Evolutionary conservation across 2,113 vertebrate species (phyloP).

Genomic region (Trematocara nigrifrons): DNA sequence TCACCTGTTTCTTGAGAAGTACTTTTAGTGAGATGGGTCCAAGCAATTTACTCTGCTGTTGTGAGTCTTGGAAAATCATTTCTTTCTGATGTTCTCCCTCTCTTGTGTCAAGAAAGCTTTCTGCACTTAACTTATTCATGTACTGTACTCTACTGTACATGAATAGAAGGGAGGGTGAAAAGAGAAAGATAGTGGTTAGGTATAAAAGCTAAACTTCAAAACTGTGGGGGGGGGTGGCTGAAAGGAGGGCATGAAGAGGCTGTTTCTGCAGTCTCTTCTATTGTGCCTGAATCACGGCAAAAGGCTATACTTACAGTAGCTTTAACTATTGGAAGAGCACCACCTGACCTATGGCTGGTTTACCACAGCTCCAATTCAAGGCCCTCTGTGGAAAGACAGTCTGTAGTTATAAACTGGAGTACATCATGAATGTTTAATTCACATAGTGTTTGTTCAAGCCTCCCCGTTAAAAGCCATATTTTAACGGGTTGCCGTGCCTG

Average conservation of each 20-base stretch:
- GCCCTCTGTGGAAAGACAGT: conserved; percentile 6
- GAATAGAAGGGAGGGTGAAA: conserved; percentile 47
- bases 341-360: conserved; percentile 26
- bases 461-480: not conserved
- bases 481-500: not conserved
- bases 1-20: conserved; percentile 57
- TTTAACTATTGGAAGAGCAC: not conserved
- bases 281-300: conserved; percentile 28
- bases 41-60: conserved; percentile 37
- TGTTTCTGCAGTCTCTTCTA: conserved; percentile 12
- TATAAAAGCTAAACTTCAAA: conserved; percentile 54
- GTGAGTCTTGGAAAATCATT: conserved; percentile 55
- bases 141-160: conserved; percentile 47
- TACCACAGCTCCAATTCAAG: conserved; percentile 3
- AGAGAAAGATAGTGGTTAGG: conserved; percentile 38
- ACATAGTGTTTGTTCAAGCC: not conserved
- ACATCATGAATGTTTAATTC: conserved; percentile 26
- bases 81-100: conserved; percentile 38
- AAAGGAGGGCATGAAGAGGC: conserved; percentile 36
- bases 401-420: not conserved
- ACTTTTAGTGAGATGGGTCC: conserved; percentile 50
- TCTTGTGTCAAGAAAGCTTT: conserved; percentile 59
- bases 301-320: conserved; percentile 25
- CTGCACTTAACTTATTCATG: conserved; percentile 70
- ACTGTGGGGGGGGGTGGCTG: conserved; percentile 37